phyloP scores from a whole-genome alignment of 2,888 invertebrate species.

The Perdita meconis region DNA sequence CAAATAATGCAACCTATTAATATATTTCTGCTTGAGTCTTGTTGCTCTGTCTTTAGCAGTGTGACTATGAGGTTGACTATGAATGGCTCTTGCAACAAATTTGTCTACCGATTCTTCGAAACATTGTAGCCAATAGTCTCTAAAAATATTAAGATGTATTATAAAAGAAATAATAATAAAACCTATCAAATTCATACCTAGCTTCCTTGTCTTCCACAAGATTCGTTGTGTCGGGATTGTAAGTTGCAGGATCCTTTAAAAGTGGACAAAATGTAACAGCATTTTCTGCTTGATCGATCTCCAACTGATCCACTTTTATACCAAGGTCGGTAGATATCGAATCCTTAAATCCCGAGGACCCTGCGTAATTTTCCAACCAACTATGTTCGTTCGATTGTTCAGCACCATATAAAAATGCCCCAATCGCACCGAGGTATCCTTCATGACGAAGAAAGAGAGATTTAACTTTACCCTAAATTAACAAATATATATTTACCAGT shows the following conservation, averaged over 20 bases:
- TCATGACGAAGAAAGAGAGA: slow-evolving; percentile 89
- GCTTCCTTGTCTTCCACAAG: slow-evolving; percentile 94
- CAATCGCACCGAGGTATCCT: slow-evolving; percentile 89
- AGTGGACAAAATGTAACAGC: slow-evolving; percentile 89
- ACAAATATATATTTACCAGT: slow-evolving; percentile 1
- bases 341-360: slow-evolving; percentile 87
- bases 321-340: slow-evolving; percentile 83
- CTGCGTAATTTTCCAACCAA: slow-evolving; percentile 89
- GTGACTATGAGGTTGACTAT: slow-evolving; percentile 90
- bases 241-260: slow-evolving; percentile 90
- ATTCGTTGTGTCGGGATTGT: slow-evolving; percentile 97
- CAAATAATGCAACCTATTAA: slow-evolving; percentile 91
- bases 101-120: slow-evolving; percentile 94
- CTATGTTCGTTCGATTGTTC: slow-evolving; percentile 87
- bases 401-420: slow-evolving; percentile 88
- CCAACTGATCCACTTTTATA: slow-evolving; percentile 81
- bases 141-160: slow-evolving; percentile 61
- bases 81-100: slow-evolving; percentile 92
- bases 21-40: slow-evolving; percentile 93
- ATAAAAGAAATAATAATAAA: slow-evolving; percentile 4
- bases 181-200: slow-evolving; percentile 84
- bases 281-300: slow-evolving; percentile 84
- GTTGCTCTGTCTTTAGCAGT: slow-evolving; percentile 92
- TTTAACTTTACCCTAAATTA: slow-evolving; percentile 86
- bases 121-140: slow-evolving; percentile 95